Percentiles rank a stretch among this genome's conserved stretches.
Evolutionary conservation across 2,113 vertebrate species (phyloP).

Genomic region (Hippocampus barbouri): DNA sequence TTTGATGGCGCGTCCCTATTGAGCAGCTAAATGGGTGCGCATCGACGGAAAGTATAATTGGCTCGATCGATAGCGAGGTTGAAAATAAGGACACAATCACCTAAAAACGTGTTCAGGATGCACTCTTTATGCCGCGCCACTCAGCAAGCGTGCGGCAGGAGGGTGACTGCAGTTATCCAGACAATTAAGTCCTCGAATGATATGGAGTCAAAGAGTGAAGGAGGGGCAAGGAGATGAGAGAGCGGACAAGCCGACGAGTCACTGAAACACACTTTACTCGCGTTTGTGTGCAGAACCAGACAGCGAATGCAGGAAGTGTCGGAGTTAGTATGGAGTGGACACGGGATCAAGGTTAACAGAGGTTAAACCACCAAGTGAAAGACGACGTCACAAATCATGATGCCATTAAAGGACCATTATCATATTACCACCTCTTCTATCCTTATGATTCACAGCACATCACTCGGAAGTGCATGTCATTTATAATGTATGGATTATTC

Average conservation of each 20-base stretch:
- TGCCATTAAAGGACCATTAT: neutral
- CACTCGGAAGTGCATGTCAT: neutral
- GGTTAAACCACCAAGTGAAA: neutral
- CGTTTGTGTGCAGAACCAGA: slow-evolving; percentile 3
- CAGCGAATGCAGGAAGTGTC: neutral
- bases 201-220: slow-evolving; percentile 37
- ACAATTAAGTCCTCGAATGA: slow-evolving; percentile 65
- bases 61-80: slow-evolving; percentile 55
- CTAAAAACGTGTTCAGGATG: slow-evolving; percentile 52
- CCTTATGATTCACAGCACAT: neutral
- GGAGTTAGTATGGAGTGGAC: neutral
- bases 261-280: slow-evolving; percentile 8
- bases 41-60: slow-evolving; percentile 61
- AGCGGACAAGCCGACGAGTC: slow-evolving; percentile 8
- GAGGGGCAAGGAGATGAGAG: slow-evolving; percentile 33
- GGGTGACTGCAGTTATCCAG: slow-evolving; percentile 48
- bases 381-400: neutral
- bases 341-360: neutral
- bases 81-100: slow-evolving; percentile 40
- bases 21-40: slow-evolving; percentile 56
- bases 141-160: slow-evolving; percentile 25
- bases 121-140: slow-evolving; percentile 40
- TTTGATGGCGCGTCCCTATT: slow-evolving; percentile 51
- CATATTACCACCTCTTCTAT: neutral
- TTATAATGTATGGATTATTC: neutral